Conservation (phyloP, 2,888 invertebrate species). For the Cheilosia soror region DNA sequence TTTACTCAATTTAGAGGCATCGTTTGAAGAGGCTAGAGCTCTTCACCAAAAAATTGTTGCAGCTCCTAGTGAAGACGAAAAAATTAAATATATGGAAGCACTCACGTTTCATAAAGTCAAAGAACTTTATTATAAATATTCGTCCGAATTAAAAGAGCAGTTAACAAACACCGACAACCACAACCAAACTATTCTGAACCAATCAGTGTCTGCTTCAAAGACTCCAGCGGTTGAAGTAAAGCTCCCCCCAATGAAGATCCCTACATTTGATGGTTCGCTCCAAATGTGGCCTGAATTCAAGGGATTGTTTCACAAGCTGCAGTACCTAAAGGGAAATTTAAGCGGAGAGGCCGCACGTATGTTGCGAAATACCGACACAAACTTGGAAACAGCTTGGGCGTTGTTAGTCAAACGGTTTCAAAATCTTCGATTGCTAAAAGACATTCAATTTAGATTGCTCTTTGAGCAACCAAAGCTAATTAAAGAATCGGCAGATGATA, state of each 20-base stretch:
- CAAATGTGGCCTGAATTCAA: slow-evolving; percentile 12
- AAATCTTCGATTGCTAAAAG: slow-evolving; percentile 6
- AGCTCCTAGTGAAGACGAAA: slow-evolving; percentile 16
- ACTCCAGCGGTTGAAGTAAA: background rate
- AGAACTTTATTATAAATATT: slow-evolving; percentile 1
- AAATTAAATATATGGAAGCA: background rate
- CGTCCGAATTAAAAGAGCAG: slow-evolving; percentile 11
- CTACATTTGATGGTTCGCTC: slow-evolving; percentile 1
- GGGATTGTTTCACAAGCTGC: slow-evolving; percentile 3
- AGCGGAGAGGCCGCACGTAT: background rate
- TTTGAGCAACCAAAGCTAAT: background rate
- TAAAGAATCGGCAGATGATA: background rate
- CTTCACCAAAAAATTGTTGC: slow-evolving; percentile 39
- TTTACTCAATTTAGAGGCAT: background rate
- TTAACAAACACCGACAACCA: background rate
- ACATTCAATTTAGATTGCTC: background rate
- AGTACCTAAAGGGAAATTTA: slow-evolving; percentile 4
- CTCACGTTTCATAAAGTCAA: slow-evolving; percentile 13
- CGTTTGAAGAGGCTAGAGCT: slow-evolving; percentile 11
- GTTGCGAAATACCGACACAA: background rate
- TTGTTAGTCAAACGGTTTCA: slow-evolving; percentile 1
- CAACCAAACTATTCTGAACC: background rate
- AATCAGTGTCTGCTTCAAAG: background rate
- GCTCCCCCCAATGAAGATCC: slow-evolving; percentile 8
- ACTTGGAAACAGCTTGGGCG: slow-evolving; percentile 8